Evolutionary conservation across 2,797 vertebrate species (phyloP), one percentile per base, ranked within the genome.

Genomic region (Odontamblyopus lacepedii): DNA sequence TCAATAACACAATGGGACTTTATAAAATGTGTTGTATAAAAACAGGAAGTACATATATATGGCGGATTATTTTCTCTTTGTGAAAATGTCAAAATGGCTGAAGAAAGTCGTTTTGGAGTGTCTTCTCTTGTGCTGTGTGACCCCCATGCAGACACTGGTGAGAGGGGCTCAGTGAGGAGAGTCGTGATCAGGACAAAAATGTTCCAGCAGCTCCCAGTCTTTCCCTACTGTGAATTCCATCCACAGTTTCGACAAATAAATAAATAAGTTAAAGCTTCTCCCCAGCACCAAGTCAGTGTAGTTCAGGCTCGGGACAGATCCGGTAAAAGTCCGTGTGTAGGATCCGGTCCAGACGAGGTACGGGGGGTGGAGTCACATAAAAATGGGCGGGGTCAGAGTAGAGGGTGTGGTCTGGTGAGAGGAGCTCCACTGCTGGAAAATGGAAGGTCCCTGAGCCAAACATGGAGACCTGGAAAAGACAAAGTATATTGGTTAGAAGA

Each of bases 371-470:
- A 62, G 29, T 62, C 60, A 62, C 57, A 60, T 16, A 62, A n/a
- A 23, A 35, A 32, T 67, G 65, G 72, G 72, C 12, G 65, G 75
- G 76, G 64, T 77, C 69, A 60, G 30, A 56, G 62, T 5, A 41
- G 62, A 60, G 50, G 68, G 61, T 61, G 55, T 48, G 67, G 63
- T 73, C 77, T 73, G 67, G 75, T 74, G 41, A 2, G 44, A 66
- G 64, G 64, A 66, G 64, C 80, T 72, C 77, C 78, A 67, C 79
- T 70, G 74, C 69, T 72, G 30, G 77, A 78, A 76, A 70, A 78
- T 81, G 72, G 57, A 72, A 81, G 59, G 82, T 90, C 89, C 92
- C 90, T 91, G 88, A 93, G 90, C 86, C 83, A 80, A 89, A 78
- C 74, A 76, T 67, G 70, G 77, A 88, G 82, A 78, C 85, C 91